phyloP scores from a whole-genome alignment of 2,113 vertebrate genomes.

The Capreolus pygargus region DNA sequence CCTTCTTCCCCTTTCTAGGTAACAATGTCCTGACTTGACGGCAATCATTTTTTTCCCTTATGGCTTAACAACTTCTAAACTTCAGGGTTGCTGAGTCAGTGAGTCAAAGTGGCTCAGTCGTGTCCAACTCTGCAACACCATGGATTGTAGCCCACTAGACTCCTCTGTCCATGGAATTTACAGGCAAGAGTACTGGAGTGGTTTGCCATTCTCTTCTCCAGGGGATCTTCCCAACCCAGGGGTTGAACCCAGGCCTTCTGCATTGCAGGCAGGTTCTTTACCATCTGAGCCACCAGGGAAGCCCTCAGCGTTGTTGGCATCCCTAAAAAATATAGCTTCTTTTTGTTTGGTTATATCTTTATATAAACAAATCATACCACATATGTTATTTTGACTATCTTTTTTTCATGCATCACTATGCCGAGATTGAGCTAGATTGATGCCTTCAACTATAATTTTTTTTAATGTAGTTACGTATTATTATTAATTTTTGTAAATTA shows the following conservation, averaged over 20 bases:
- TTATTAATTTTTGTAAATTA: background rate
- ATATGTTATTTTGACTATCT: background rate
- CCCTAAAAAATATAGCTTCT: background rate
- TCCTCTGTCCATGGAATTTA: background rate
- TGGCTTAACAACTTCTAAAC: background rate
- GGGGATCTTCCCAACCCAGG: background rate
- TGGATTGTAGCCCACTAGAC: background rate
- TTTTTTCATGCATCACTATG: background rate
- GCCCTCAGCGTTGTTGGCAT: background rate
- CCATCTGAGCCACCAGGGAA: background rate
- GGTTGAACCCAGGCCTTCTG: background rate
- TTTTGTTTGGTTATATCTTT: background rate
- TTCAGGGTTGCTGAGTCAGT: background rate
- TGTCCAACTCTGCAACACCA: background rate
- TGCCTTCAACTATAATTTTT: background rate
- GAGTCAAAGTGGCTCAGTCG: background rate
- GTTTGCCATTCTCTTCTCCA: background rate
- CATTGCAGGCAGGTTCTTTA: background rate
- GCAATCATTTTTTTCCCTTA: background rate
- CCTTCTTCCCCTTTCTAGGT: background rate
- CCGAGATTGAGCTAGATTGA: background rate
- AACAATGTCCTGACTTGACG: background rate
- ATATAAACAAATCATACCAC: background rate
- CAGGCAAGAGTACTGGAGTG: background rate
- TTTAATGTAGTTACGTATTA: background rate